Base-by-base conservation (phyloP, 2,888 invertebrate genomes). In the Geophilus truncorum region DNA sequence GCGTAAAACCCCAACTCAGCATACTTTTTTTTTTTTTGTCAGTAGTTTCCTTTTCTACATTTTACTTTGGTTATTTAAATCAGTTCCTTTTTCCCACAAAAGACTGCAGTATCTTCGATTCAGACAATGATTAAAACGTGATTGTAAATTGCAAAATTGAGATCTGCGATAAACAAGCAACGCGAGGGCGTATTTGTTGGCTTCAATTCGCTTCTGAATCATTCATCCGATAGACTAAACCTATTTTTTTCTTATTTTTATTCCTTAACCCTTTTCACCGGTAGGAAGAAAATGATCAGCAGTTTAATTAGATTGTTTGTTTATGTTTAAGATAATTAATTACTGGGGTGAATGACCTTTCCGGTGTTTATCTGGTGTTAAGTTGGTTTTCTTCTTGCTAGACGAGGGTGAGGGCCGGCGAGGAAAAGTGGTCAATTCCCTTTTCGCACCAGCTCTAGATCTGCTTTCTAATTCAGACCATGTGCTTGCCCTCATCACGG, bases 341-440 rank as follows among this genome's bases (percentile, higher is more conserved):
- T 7, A 32, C 32, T 0, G n/a, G 18, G 51, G 51, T 51, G 18
- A 18, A 51, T 51, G 51, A 18, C 21, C 51, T 51, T 51, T 51
- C n/a, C 18, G 18, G n/a, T 51, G 51, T 51, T 32, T 32, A 32
- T 32, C 32, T 9, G 32, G 32, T 32, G 32, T 32, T 32, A 6
- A 32, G 32, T 32, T 32, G 32, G 32, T 32, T 51, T 51, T 51
- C 51, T 51, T 18, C 51, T 51, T 51, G 51, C 18, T 51, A 6
- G 51, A 51, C 51, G 51, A 51, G 51, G 51, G 51, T 51, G 51
- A 51, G 51, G 51, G 51, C 51, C 51, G 51, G 51, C 51, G 51
- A 51, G 77, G 77, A 77, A 77, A 77, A 77, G 77, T 77, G 51
- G 77, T 77, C 77, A 77, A 77, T 77, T 77, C 77, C 77, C 77